These are phyloP conservation scores for human DNA, from an alignment of 2,113 vertebrate species.

Conservation along the genomic window GRCh38 chr4:161555501-161556000, in stretches of 20 bases:
- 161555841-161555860: neutral
- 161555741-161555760: too few species aligned
- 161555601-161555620: neutral
- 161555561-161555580: neutral
- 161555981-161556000: neutral
- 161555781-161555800: neutral
- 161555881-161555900: neutral
- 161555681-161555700: neutral
- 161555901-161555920: neutral
- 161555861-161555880: neutral
- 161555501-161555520: neutral
- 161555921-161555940: neutral
- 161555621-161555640: neutral
- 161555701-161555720: neutral
- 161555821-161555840: neutral
- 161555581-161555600: neutral
- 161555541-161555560: neutral
- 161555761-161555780: neutral
- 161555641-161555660: neutral
- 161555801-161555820: neutral
- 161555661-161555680: neutral
- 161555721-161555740: accelerated
- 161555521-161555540: neutral
- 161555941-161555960: neutral
- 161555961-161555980: neutral